Evolutionary conservation across 2,113 vertebrate genomes (phyloP).

Genomic region (Podocnemis expansa): DNA sequence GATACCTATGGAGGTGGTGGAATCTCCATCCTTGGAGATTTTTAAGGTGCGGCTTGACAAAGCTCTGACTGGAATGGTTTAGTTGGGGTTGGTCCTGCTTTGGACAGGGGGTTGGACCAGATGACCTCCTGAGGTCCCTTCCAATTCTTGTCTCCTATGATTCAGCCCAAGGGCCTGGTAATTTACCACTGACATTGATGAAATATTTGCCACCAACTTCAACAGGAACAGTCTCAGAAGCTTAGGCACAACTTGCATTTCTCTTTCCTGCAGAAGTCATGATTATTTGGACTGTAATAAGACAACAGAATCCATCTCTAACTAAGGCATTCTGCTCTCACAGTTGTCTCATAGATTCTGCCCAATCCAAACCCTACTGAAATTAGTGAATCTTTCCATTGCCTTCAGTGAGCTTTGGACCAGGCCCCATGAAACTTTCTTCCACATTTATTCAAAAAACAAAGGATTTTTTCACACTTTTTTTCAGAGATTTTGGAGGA

Average conservation of each 20-base stretch:
- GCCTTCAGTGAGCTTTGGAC: not conserved
- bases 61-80: too few species aligned
- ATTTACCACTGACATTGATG: not conserved
- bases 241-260: not conserved
- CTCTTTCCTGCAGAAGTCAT: accelerated
- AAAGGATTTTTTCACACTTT: not conserved
- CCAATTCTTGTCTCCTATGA: too few species aligned
- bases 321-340: not conserved
- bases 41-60: too few species aligned
- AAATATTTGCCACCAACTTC: too few species aligned
- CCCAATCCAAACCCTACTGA: too few species aligned
- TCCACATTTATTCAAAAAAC: not conserved
- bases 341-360: not conserved
- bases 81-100: too few species aligned
- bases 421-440: not conserved
- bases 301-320: not conserved
- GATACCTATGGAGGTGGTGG: too few species aligned
- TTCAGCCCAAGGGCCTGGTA: not conserved
- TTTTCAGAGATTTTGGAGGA: not conserved
- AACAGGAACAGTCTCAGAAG: not conserved
- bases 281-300: accelerated
- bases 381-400: too few species aligned
- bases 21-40: too few species aligned
- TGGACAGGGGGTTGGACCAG: too few species aligned
- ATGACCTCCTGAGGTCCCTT: too few species aligned